These are phyloP conservation scores for Apteryx owenii DNA, from an alignment of 2,113 vertebrate species.

Conservation along the genomic window DNA sequence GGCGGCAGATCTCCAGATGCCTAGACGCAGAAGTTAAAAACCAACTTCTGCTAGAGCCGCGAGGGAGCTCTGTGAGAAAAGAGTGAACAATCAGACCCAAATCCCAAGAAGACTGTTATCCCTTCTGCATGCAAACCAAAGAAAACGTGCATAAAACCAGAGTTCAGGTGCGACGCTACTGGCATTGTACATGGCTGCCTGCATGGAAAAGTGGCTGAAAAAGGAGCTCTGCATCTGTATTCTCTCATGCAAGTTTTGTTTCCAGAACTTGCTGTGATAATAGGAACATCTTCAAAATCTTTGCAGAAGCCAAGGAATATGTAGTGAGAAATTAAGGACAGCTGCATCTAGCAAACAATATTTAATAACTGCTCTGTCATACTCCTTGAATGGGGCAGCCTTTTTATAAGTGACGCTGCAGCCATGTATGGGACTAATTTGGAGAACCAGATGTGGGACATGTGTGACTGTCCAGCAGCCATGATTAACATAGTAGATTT, in stretches of 20 bases:
- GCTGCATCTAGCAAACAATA: background rate
- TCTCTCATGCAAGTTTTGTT: background rate
- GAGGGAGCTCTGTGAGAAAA: slow-evolving; percentile 27
- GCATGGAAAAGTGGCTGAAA: background rate
- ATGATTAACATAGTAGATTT: background rate
- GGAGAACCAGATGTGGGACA: background rate
- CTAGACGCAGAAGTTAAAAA: slow-evolving; percentile 23
- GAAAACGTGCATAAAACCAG: background rate
- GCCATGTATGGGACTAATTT: background rate
- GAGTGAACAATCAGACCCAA: slow-evolving; percentile 15
- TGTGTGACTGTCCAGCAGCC: background rate
- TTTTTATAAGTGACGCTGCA: background rate
- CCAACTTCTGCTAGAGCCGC: slow-evolving; percentile 22
- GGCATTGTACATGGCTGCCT: background rate
- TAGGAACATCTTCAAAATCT: slow-evolving; percentile 2
- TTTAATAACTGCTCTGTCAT: background rate
- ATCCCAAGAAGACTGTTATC: slow-evolving; percentile 21
- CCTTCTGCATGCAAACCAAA: slow-evolving; percentile 39
- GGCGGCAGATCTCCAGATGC: slow-evolving; percentile 29
- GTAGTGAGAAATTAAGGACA: slow-evolving; percentile 13
- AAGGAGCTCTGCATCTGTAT: background rate
- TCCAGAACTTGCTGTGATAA: background rate
- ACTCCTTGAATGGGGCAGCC: background rate
- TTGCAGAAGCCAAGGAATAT: background rate
- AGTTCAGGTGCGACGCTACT: background rate